Evolutionary conservation across 2,888 invertebrate genomes (phyloP), one percentile per base, ranked within the genome.

Genomic region (Serripes groenlandicus): DNA sequence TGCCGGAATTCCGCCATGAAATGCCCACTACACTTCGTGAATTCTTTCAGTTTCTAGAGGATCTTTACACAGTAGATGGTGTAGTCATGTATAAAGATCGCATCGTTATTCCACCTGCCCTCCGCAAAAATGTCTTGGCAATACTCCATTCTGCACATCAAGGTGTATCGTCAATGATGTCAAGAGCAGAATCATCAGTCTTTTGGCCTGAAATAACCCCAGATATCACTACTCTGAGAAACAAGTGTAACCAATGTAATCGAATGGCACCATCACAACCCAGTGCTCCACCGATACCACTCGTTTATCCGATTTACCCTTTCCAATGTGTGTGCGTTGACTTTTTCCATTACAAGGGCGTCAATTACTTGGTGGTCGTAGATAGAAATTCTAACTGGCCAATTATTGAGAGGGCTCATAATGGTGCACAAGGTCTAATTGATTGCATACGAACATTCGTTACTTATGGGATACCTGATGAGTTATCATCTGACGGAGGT

Each of bases 111-210:
- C 66, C 66, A 3, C 66, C 66, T 35, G 7, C 35, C 11, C 88
- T 88, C 23, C 56, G 86, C 18, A 5, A 49, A 4, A 70, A 78
- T 7, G 64, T 88, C 0, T 64, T 90, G 3, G 30, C 15, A 0
- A 66, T 81, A 1, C 78, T 90, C 3, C 88, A 90, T 58, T 83
- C 90, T n/a, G 90, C 88, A 15, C 90, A 89, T 64, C 89, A 89
- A 69, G 90, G 89, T 15, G 77, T 83, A 15, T 71, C 89, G 32
- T 21, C 72, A 5, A 58, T 56, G 54, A 60, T 4, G n/a, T n/a
- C n/a, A n/a, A n/a, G n/a, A n/a, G n/a, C n/a, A n/a, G n/a, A n/a
- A n/a, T n/a, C n/a, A n/a, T n/a, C n/a, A n/a, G n/a, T n/a, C n/a
- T n/a, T n/a, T n/a, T n/a, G n/a, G n/a, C n/a, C n/a, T n/a, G n/a